phyloP scores from a whole-genome alignment of 2,113 vertebrate species.

The Anser cygnoides region DNA sequence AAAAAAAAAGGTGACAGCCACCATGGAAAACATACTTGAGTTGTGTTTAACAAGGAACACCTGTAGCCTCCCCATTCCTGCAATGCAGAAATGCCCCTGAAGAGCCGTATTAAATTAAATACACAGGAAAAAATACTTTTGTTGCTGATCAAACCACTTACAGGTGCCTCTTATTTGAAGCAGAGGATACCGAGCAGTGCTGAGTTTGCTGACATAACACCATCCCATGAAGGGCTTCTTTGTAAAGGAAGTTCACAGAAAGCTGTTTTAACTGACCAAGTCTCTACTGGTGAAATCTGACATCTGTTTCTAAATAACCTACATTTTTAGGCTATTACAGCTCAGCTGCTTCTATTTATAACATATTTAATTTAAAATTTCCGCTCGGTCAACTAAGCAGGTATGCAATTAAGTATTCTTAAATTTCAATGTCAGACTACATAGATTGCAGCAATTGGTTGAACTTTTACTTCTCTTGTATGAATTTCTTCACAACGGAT shows the following conservation, averaged over 20 bases:
- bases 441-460: neutral
- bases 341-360: conserved; percentile 63
- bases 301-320: conserved; percentile 52
- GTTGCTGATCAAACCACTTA: conserved; percentile 30
- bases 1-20: neutral
- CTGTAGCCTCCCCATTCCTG: neutral
- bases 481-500: neutral
- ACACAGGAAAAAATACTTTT: conserved; percentile 14
- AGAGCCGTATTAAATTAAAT: conserved; percentile 23
- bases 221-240: conserved; percentile 27
- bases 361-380: neutral
- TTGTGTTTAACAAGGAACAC: conserved; percentile 27
- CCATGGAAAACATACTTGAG: neutral
- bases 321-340: neutral
- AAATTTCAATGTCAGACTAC: neutral
- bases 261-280: conserved; percentile 36
- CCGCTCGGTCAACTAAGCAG: neutral
- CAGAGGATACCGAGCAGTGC: neutral
- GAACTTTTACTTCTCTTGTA: neutral
- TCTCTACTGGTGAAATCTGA: conserved; percentile 23
- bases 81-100: neutral
- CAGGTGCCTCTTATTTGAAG: conserved; percentile 52
- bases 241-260: conserved; percentile 27
- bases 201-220: conserved; percentile 44
- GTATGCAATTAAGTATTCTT: conserved; percentile 1